Evolutionary conservation across 2,888 invertebrate genomes (phyloP), one percentile per base, ranked within the genome.

Genomic region (Luffia ferchaultella): DNA sequence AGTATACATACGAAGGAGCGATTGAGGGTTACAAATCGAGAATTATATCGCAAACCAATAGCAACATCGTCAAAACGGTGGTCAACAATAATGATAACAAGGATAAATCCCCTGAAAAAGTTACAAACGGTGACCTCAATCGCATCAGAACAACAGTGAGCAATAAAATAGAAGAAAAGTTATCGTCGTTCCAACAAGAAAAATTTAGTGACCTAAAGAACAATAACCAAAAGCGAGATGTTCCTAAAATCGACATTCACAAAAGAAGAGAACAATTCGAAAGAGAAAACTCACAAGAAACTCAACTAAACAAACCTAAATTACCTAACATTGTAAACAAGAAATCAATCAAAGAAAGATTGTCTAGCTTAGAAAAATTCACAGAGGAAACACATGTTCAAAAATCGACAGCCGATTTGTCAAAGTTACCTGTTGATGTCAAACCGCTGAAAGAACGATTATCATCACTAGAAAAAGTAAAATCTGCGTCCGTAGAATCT

Each of bases 1-100:
- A 93, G 69, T 94, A 93, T 72, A 93, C 93, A 0, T 95, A 93
- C 70, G 94, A 95, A 73, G 90, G 93, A 60, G 93, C 94, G 60
- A 94, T 94, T 60, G 91, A 94, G 66, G 91, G 92, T 59, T 95
- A 95, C 73, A 91, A 93, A 60, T 91, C 92, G 49, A 86, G 93
- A 58, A 92, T 91, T 46, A 87, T 90, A 60, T 87, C 88, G 42
- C 84, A 86, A 61, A 86, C 87, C 20, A 79, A 76, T 63, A 76
- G 80, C 57, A 76, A 65, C 54, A 76, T 79, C 43, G 69, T 79
- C 52, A 78, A 80, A 67, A 78, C 79, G 55, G 74, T 72, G 45
- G 77, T 76, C 46, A 76, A 68, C 55, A 66, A 78, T 58, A 73
- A 85, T 61, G 77, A 84, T 74, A 78, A 85, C 54, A 74, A 80